phyloP scores from a whole-genome alignment of 30 jellyfish, hydroid and myxozoan species.

The Clytia hemisphaerica region DNA sequence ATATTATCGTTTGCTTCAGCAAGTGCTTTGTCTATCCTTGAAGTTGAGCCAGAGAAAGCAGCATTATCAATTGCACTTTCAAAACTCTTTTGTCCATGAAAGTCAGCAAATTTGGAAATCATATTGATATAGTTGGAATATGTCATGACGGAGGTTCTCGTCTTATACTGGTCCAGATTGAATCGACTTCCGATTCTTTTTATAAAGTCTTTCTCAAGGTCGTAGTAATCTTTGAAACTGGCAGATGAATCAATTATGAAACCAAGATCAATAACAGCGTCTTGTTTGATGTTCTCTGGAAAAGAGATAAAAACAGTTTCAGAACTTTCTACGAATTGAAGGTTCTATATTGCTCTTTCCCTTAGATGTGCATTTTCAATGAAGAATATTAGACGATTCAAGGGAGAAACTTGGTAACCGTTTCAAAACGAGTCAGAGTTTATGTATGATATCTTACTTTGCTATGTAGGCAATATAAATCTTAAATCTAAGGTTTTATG shows the following conservation, averaged over 20 bases:
- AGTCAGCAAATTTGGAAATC: conserved; percentile 41
- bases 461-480: too few relatives aligned
- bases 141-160: conserved; percentile 66
- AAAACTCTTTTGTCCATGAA: conserved; percentile 20
- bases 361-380: too few relatives aligned
- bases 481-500: too few relatives aligned
- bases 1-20: conserved; percentile 41
- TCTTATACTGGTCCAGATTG: conserved; percentile 36
- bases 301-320: too few relatives aligned
- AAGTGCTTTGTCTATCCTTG: conserved; percentile 80
- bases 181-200: conserved; percentile 47
- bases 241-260: conserved; percentile 81
- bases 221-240: conserved; percentile 47
- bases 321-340: too few relatives aligned
- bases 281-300: too few relatives aligned
- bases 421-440: too few relatives aligned
- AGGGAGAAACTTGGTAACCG: too few relatives aligned
- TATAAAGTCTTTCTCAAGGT: conserved; percentile 70
- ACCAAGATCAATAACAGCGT: conserved; percentile 54
- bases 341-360: conserved; percentile 33
- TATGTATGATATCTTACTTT: too few relatives aligned
- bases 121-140: conserved; percentile 59
- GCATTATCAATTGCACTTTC: conserved; percentile 52
- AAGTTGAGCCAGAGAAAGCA: conserved; percentile 61
- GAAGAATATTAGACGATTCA: too few relatives aligned